A percentile compares a stretch with the other conserved stretches of the same genome.
These are phyloP conservation scores for Brachyopa scutellaris DNA, from an alignment of 2,888 invertebrate species.

Conservation along the genomic window DNA sequence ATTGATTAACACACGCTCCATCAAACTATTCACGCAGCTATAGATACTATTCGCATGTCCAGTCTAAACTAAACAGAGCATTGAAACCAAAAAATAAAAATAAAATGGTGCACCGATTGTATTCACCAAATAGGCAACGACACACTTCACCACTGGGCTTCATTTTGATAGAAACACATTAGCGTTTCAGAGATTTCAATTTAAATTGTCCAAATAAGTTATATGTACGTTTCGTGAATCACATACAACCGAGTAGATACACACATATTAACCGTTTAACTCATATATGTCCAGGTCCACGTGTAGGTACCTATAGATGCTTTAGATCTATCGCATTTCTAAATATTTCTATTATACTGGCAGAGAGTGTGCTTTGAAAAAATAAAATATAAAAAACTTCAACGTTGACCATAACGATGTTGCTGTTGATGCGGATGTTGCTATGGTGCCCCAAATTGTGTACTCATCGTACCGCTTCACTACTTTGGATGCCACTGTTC, in stretches of 20 bases:
- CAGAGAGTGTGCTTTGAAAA: conserved; percentile 1
- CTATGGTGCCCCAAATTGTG: conserved; percentile 30
- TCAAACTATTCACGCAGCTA: conserved; percentile 65
- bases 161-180: conserved; percentile 65
- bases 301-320: conserved; percentile 1
- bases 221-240: conserved; percentile 68
- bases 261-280: conserved; percentile 35
- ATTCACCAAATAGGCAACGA: conserved; percentile 64
- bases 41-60: conserved; percentile 58
- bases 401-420: conserved; percentile 29
- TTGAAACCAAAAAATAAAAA: too few relatives aligned
- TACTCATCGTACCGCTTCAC: conserved; percentile 7
- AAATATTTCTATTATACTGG: conserved; percentile 40
- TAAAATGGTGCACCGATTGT: conserved; percentile 27
- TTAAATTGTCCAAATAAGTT: conserved; percentile 71
- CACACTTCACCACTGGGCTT: conserved; percentile 54
- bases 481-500: conserved; percentile 11
- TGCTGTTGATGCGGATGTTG: conserved; percentile 31
- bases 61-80: conserved; percentile 19
- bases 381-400: not conserved
- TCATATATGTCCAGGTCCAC: not conserved
- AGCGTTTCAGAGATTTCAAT: conserved; percentile 72
- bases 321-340: conserved; percentile 17
- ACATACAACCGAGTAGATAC: conserved; percentile 25
- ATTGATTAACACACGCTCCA: conserved; percentile 71